Evolutionary conservation across 1,140 invertebrate species (phyloP).

Genomic region (Berghia stephanieae): DNA sequence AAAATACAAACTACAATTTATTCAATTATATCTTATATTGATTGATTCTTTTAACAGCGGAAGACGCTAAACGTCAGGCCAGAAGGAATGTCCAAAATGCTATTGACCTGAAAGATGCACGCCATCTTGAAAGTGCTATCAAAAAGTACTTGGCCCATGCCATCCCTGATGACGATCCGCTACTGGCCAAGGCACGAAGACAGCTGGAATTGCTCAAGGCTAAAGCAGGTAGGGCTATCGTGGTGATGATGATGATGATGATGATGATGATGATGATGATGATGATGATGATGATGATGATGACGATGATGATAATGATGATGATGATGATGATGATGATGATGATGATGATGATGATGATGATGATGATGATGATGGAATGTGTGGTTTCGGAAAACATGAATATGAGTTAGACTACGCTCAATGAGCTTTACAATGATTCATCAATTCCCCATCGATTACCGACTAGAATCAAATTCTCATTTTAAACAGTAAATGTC

Average conservation of each 20-base stretch:
- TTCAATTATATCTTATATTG: not conserved
- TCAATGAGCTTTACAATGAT: too few species aligned
- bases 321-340: conserved; percentile 8
- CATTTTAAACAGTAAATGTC: too few species aligned
- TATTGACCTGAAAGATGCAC: conserved; percentile 54
- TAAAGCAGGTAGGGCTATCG: conserved; percentile 46
- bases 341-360: conserved; percentile 9
- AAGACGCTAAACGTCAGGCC: conserved; percentile 38
- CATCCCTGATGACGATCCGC: conserved; percentile 41
- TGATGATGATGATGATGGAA: not conserved
- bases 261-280: conserved; percentile 12
- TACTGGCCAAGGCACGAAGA: conserved; percentile 47
- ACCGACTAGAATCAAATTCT: too few species aligned
- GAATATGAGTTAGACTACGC: too few species aligned
- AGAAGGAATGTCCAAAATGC: conserved; percentile 50
- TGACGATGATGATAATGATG: not conserved
- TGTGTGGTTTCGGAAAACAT: too few species aligned
- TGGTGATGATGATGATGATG: conserved; percentile 4
- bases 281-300: conserved; percentile 9
- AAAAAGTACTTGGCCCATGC: conserved; percentile 42
- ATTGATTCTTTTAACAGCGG: conserved; percentile 37
- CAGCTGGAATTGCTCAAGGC: conserved; percentile 50
- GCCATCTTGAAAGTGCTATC: conserved; percentile 51
- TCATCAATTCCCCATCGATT: too few species aligned
- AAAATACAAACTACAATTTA: conserved; percentile 9